phyloP scores from a whole-genome alignment of 2,797 vertebrate genomes.

The Aythya fuligula region DNA sequence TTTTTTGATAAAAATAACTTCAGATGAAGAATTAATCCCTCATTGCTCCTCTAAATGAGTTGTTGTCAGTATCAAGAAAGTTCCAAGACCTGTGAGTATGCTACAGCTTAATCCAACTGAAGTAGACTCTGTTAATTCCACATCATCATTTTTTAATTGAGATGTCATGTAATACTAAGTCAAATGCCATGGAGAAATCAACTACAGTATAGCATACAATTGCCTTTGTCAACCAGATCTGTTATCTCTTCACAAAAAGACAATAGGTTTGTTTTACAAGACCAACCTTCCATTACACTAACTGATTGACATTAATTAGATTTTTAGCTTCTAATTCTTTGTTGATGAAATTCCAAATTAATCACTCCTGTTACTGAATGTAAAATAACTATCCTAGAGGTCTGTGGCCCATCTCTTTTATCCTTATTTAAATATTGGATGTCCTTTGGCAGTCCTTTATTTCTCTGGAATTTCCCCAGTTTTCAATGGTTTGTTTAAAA shows the following conservation, averaged over 20 bases:
- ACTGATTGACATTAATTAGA: constrained; percentile 67
- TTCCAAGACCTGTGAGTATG: not conserved
- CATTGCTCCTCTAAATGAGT: not conserved
- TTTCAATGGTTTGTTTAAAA: constrained; percentile 40
- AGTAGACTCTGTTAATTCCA: constrained; percentile 41
- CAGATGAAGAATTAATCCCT: not conserved
- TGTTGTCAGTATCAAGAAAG: not conserved
- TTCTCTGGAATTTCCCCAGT: constrained; percentile 13
- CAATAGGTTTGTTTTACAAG: constrained; percentile 65
- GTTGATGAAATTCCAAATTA: constrained; percentile 68
- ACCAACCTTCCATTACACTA: constrained; percentile 62
- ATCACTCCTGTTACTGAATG: constrained; percentile 39
- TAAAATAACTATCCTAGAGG: constrained; percentile 16
- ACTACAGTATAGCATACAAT: constrained; percentile 48
- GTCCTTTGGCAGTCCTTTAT: constrained; percentile 23
- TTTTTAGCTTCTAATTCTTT: constrained; percentile 65
- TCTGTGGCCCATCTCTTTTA: constrained; percentile 8
- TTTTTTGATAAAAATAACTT: not conserved
- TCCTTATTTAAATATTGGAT: constrained; percentile 45
- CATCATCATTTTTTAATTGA: constrained; percentile 63
- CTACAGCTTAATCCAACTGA: not conserved
- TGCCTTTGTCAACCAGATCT: constrained; percentile 64
- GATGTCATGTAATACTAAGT: constrained; percentile 54
- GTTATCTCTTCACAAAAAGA: constrained; percentile 50
- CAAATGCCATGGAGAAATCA: constrained; percentile 72